Base-by-base conservation (phyloP, 1,140 invertebrate genomes). In the Teleopsis dalmanni region DNA sequence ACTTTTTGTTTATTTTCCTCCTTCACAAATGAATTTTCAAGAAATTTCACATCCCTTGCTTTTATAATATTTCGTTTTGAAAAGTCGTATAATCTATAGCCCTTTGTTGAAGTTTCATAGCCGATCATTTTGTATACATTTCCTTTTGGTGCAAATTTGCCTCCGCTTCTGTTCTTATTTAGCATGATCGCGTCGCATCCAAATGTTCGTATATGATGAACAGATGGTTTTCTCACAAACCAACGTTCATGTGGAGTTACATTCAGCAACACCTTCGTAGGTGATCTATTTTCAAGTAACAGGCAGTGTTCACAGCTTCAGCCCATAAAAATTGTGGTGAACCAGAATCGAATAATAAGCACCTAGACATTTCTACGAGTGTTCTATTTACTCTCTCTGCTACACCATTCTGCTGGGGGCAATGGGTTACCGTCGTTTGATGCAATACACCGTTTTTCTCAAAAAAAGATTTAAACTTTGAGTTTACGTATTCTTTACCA, bases 301-400 rank as follows among this genome's bases (percentile, higher is more conserved):
- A 35, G 22, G 53, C 53, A 16, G 65, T 72, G 35, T 62, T 59
- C 2, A 73, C 53, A 6, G 74, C 72, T 60, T 78, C 74, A 3
- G 65, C 70, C 75, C 75, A 78, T 38, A 72, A 60, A 14, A 44
- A 29, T 33, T 66, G 56, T 22, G 63, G 57, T 19, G 77, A 35
- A 6, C 36, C 31, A 10, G 52, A 26, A 10, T 40, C 33, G 4
- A 27, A 4, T n/a, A 75, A 37, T 62, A 74, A 63, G 31, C 52
- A 50, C 19, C 55, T 22, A 6, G 57, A 50, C 41, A 43, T 52
- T 43, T 57, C 57, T 4, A 53, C 37, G 4, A 58, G 33, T 10
- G 53, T 60, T 16, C 57, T 40, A 37, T 56, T 60, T 2, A 42
- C 38, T 14, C 54, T 49, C 48, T 75, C 72, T 37, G 60, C 52